Conservation (phyloP, 2,113 vertebrate genomes). For the Ahaetulla prasina region DNA sequence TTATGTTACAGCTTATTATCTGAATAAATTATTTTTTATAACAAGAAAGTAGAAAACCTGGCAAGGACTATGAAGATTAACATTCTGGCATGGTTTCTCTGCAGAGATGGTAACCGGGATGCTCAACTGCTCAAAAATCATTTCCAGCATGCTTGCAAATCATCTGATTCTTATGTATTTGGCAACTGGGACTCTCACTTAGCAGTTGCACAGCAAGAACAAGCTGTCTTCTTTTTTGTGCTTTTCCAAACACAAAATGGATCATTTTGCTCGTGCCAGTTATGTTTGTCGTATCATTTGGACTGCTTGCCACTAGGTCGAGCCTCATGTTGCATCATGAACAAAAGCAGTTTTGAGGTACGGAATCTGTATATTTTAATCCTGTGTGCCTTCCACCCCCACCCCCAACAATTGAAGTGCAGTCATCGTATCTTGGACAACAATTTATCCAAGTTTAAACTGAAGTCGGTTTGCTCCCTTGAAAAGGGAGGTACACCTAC, state of each 20-base stretch:
- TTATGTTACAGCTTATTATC: not conserved
- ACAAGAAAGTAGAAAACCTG: not conserved
- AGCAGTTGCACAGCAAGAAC: not conserved
- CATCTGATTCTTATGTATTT: not conserved
- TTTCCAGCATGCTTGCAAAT: not conserved
- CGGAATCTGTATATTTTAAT: not conserved
- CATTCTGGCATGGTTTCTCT: not conserved
- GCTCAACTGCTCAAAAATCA: not conserved
- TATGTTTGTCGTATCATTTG: not conserved
- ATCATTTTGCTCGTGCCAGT: not conserved
- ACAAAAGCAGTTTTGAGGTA: not conserved
- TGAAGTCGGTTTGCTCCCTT: not conserved
- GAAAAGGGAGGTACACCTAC: not conserved
- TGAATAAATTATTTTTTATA: not conserved
- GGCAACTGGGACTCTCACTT: not conserved
- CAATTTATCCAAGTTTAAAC: not conserved
- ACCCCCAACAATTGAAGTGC: not conserved
- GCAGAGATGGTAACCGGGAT: not conserved
- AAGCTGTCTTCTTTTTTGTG: not conserved
- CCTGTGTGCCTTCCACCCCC: fast-evolving
- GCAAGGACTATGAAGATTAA: not conserved
- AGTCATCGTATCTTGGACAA: not conserved
- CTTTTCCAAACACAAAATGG: not conserved
- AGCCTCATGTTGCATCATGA: not conserved
- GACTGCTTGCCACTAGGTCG: not conserved